phyloP scores from a whole-genome alignment of 2,888 invertebrate species.

The Heliconius erato region DNA sequence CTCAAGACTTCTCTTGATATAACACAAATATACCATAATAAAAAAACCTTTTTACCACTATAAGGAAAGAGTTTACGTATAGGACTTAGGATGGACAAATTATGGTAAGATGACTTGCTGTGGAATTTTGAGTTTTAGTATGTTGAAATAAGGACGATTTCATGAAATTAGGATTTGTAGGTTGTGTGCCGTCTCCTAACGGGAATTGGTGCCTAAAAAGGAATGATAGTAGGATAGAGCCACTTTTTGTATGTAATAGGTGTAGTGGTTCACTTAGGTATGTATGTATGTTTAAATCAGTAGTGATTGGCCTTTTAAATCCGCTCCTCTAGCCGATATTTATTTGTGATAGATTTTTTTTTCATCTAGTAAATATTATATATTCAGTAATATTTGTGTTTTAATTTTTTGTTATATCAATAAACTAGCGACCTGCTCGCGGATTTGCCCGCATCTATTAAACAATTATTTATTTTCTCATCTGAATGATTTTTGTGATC shows the following conservation, averaged over 20 bases:
- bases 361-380: too few species aligned
- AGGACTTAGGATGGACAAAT: constrained; percentile 22
- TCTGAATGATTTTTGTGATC: too few species aligned
- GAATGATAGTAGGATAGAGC: constrained; percentile 61
- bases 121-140: constrained; percentile 19
- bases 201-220: constrained; percentile 66
- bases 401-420: too few species aligned
- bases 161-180: constrained; percentile 41
- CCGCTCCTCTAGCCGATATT: neutral
- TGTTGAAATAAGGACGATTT: constrained; percentile 33
- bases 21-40: neutral
- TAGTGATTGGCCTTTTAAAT: constrained; percentile 16
- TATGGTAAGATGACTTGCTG: constrained; percentile 12
- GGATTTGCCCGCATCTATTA: too few species aligned
- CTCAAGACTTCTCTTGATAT: too few species aligned
- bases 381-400: too few species aligned
- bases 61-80: constrained; percentile 14
- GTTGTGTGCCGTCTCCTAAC: constrained; percentile 58
- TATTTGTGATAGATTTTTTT: neutral
- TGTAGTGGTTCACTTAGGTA: constrained; percentile 40
- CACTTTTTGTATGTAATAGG: constrained; percentile 45
- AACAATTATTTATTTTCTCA: too few species aligned
- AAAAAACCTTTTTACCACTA: neutral
- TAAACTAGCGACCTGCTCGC: too few species aligned
- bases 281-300: constrained; percentile 10